Evolutionary conservation across 2,888 invertebrate genomes (phyloP).

Genomic region (Caenorhabditis sp.): DNA sequence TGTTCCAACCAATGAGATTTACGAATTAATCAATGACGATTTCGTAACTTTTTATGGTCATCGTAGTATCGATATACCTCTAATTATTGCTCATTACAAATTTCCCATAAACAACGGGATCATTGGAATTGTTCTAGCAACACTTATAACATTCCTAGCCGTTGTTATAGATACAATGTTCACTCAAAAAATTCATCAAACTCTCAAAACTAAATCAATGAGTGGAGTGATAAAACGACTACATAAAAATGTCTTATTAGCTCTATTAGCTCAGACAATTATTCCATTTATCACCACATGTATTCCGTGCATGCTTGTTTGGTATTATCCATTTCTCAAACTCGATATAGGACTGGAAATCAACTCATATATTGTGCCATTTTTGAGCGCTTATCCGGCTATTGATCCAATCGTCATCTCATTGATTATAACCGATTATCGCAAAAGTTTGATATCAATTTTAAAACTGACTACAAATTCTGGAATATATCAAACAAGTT

Average conservation of each 20-base stretch:
- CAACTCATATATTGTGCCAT: slow-evolving; percentile 2
- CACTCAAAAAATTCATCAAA: neutral
- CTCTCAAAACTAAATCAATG: neutral
- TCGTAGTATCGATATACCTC: neutral
- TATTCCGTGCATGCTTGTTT: slow-evolving; percentile 17
- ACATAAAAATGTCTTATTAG: slow-evolving; percentile 5
- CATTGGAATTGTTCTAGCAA: slow-evolving; percentile 1
- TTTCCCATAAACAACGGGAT: neutral
- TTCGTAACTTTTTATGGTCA: neutral
- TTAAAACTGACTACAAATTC: neutral
- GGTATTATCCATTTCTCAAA: slow-evolving; percentile 9
- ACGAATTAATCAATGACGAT: neutral
- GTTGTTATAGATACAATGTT: neutral
- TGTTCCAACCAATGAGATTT: neutral
- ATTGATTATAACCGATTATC: slow-evolving; percentile 6
- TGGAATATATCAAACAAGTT: neutral
- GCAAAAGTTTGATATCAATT: neutral
- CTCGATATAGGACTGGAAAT: slow-evolving; percentile 8
- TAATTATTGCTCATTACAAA: neutral
- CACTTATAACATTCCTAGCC: neutral
- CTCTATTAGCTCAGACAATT: slow-evolving; percentile 13
- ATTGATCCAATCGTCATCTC: slow-evolving; percentile 15
- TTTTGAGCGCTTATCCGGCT: slow-evolving; percentile 20
- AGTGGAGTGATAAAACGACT: neutral
- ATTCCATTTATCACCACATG: slow-evolving; percentile 8